These are phyloP conservation scores for Dorcus parallelipipedus DNA, from an alignment of 2,888 invertebrate species.

Conservation along the genomic window DNA sequence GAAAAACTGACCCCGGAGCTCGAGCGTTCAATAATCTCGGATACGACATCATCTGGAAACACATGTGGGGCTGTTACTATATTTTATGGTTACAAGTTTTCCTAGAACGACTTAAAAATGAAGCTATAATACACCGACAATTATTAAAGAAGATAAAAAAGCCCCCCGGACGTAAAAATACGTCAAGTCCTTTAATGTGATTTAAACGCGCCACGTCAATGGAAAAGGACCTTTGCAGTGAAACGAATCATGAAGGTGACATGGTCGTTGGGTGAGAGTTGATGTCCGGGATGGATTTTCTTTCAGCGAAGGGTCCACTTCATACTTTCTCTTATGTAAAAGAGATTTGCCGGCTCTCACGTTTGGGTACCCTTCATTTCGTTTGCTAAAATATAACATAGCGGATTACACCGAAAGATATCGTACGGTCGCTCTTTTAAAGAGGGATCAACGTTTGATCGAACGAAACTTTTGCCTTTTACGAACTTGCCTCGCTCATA, in stretches of 20 bases:
- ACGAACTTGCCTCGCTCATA: neutral
- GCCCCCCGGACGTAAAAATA: too few species aligned
- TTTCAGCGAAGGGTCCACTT: neutral
- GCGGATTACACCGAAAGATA: constrained; percentile 29
- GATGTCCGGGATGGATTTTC: neutral
- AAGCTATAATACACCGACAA: too few species aligned
- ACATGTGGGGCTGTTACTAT: too few species aligned
- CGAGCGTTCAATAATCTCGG: too few species aligned
- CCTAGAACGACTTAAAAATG: too few species aligned
- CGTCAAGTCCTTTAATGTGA: too few species aligned
- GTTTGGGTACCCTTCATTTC: constrained; percentile 31
- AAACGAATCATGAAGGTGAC: neutral
- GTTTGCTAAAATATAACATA: constrained; percentile 28
- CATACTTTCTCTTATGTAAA: constrained; percentile 29
- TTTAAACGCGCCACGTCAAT: too few species aligned
- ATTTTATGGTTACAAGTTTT: too few species aligned
- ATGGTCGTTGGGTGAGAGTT: neutral
- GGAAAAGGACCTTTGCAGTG: too few species aligned
- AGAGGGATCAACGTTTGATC: constrained; percentile 4
- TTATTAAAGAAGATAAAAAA: too few species aligned
- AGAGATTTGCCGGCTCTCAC: constrained; percentile 30
- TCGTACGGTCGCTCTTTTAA: constrained; percentile 18
- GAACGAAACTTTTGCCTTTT: neutral
- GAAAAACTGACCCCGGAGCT: too few species aligned
- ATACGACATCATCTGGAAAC: too few species aligned